Conservation (phyloP, 2,113 vertebrate species). For the Pluvialis apricaria region DNA sequence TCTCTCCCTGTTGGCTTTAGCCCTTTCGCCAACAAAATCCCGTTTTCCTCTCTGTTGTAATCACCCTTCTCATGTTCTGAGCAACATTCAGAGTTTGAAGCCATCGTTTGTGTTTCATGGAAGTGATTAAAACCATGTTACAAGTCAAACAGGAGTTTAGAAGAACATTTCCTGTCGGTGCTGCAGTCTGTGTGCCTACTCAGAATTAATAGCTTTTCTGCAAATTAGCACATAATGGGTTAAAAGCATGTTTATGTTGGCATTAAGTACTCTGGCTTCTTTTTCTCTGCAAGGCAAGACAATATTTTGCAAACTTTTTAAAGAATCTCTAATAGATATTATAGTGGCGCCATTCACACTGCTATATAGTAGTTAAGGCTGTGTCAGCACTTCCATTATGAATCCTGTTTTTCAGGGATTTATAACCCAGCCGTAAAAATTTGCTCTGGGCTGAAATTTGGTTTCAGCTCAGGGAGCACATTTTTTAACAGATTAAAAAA, state of each 20-base stretch:
- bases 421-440: conserved; percentile 77
- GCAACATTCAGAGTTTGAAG: conserved; percentile 33
- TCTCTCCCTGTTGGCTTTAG: background rate
- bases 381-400: conserved; percentile 78
- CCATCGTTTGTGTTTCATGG: conserved; percentile 66
- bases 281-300: conserved; percentile 70
- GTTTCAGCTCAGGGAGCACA: conserved; percentile 68
- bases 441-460: conserved; percentile 76
- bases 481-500: conserved; percentile 68
- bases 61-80: conserved; percentile 60
- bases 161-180: conserved; percentile 73
- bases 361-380: conserved; percentile 69
- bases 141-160: conserved; percentile 67
- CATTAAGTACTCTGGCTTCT: conserved; percentile 67
- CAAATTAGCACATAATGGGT: conserved; percentile 80
- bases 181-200: conserved; percentile 29
- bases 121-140: conserved; percentile 77
- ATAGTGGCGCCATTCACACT: conserved; percentile 75
- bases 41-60: conserved; percentile 47
- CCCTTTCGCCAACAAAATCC: conserved; percentile 14
- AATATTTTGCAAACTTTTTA: conserved; percentile 75
- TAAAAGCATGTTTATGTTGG: conserved; percentile 81
- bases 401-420: conserved; percentile 76
- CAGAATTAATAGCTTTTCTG: conserved; percentile 75
- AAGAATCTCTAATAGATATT: conserved; percentile 76